phyloP scores from a whole-genome alignment of 2,888 invertebrate genomes.

The Patella caerulea region DNA sequence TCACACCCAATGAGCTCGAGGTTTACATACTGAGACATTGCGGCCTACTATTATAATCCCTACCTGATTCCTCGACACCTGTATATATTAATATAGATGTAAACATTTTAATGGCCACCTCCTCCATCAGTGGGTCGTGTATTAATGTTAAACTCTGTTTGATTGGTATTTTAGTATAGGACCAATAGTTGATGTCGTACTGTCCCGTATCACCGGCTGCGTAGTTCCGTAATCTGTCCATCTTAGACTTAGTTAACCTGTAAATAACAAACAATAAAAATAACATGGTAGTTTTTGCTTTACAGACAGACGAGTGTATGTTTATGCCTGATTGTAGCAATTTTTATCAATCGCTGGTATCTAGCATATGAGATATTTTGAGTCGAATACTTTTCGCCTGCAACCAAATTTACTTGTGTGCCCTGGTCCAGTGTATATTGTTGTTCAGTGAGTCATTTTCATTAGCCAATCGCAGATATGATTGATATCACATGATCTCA shows the following conservation, averaged over 20 bases:
- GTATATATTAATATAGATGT: conserved; percentile 88
- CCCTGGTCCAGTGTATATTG: too few species aligned
- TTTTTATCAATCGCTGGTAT: too few species aligned
- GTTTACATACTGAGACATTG: too few species aligned
- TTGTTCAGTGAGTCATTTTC: too few species aligned
- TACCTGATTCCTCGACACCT: conserved; percentile 53
- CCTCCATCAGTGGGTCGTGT: conserved; percentile 86
- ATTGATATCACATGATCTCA: too few species aligned
- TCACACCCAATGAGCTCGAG: too few species aligned
- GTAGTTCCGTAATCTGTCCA: conserved; percentile 56
- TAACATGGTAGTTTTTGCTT: neutral
- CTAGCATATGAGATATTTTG: too few species aligned
- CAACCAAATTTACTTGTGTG: too few species aligned
- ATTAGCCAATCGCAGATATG: too few species aligned
- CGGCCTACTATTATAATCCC: neutral
- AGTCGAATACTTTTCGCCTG: too few species aligned
- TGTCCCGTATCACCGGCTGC: conserved; percentile 80
- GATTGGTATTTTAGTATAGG: conserved; percentile 85
- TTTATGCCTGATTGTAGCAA: too few species aligned
- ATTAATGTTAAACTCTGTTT: conserved; percentile 88
- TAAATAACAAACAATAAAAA: conserved; percentile 10
- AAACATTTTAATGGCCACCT: conserved; percentile 88
- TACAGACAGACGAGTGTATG: too few species aligned
- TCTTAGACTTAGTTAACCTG: conserved; percentile 64
- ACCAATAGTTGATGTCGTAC: conserved; percentile 82